Conservation (phyloP, 2,888 invertebrate species). For the Stramonita haemastoma region DNA sequence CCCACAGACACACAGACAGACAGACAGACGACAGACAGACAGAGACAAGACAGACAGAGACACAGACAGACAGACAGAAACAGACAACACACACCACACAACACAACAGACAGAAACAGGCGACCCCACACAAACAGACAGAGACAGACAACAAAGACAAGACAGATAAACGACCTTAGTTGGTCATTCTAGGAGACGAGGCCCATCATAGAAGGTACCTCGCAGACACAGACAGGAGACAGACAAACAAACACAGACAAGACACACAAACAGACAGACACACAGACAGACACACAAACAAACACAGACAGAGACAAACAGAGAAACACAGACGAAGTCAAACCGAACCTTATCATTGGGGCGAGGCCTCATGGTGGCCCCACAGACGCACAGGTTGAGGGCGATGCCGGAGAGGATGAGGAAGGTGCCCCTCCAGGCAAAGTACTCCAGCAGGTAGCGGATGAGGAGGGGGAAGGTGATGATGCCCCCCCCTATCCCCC, state of each 20-base stretch:
- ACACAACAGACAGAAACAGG: neutral
- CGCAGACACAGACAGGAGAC: neutral
- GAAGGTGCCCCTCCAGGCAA: conserved; percentile 70
- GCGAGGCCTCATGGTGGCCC: conserved; percentile 70
- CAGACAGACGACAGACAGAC: neutral
- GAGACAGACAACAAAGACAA: neutral
- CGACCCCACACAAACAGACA: neutral
- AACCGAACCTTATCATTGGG: no score
- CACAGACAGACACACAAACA: neutral
- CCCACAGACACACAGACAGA: neutral
- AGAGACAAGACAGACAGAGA: neutral
- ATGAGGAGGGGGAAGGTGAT: conserved; percentile 71
- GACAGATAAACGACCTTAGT: neutral
- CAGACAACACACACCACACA: neutral
- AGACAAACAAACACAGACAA: neutral
- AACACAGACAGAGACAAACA: neutral
- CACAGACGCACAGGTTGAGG: conserved; percentile 71
- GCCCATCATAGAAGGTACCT: no score
- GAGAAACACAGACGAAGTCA: neutral
- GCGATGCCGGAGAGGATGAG: conserved; percentile 66
- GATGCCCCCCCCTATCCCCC: conserved; percentile 70
- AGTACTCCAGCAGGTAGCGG: conserved; percentile 62
- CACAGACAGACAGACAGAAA: neutral
- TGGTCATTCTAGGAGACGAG: no score
- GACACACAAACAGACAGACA: neutral